Base-by-base conservation (phyloP, 2,888 invertebrate species). In the Protonemura montana region DNA sequence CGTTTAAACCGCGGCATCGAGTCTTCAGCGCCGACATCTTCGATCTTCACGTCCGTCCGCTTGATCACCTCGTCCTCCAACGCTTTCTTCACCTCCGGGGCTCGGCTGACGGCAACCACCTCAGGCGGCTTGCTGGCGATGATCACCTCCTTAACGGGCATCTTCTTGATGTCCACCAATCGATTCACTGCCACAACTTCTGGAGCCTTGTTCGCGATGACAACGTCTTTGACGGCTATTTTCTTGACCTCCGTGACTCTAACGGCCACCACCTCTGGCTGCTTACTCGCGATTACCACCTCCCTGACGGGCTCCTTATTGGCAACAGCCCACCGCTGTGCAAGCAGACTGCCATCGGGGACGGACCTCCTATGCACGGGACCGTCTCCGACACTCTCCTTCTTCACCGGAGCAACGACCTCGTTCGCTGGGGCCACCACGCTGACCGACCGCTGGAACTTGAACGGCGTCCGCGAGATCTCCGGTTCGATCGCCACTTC, bases 1-100 rank as follows among this genome's bases (percentile, higher is more conserved):
- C 95, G 95, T 90, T 95, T 95, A 89, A 95, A 95, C 90, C 93
- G 93, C 80, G 93, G 93, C 82, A 91, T 92, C 87, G 80, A 16
- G 78, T 85, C 84, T 21, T 86, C 81, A 29, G 42, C 13, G 80
- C 30, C 76, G 81, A 21, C 86, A n/a, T 35, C 77, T 26, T 30
- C 77, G 59, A 28, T 86, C 27, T 27, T 59, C 30, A 59, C 85
- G 28, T 41, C 82, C 41, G 85, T 3, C 29, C 25, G 59, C 28
- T 59, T 59, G 28, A 42, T 41, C 13, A 59, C 59, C 59, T 25
- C 86, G 41, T 29, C 77, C 21, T 85, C 87, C 42, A 41, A 76
- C 29, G 85, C 2, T 76, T 76, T 84, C 28, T 59, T 59, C 27
- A 76, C 27, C 13, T 76, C 84, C 7, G 86, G 59, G 59, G 59